Evolutionary conservation across 2,888 invertebrate genomes (phyloP), one percentile per base, ranked within the genome.

Genomic region (Rhaphigaster nebulosa): DNA sequence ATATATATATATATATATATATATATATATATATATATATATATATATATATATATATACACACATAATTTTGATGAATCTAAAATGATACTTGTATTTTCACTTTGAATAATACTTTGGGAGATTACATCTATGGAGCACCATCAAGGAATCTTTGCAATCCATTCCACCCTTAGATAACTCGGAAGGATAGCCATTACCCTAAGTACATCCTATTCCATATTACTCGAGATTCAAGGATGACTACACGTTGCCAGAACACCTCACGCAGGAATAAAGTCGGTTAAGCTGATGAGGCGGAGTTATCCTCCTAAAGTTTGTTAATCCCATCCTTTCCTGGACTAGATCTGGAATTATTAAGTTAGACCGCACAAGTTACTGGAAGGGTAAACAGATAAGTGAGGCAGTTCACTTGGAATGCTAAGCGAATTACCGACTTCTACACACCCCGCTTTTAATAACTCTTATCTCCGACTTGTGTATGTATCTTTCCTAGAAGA

Each of bases 351-450:
- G 65, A 65, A 65, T 65, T 65, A 65, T 65, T 65, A 65, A 65
- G 65, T 65, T 65, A 65, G 65, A 65, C 65, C 65, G 65, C 65
- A 65, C 65, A 65, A 65, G 65, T 65, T 65, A 29, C 65, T 65
- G 29, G 65, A 29, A 65, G 65, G 65, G 15, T 29, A 65, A 65
- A 18, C 65, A n/a, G 65, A 65, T 65, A 65, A 65, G 65, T 65
- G 65, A n/a, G 5, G 65, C 65, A 65, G n/a, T 65, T 65, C 29
- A 29, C 18, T 29, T 18, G 65, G 65, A 29, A 65, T 65, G 65
- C 65, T 29, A 15, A 29, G 29, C 13, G 65, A 65, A 65, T 65
- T 65, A 65, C 29, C 1, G 29, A 65, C 65, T 65, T 65, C 65
- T 65, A 65, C 65, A 65, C 29, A 65, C n/a, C 29, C 29, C 29